A percentile compares a stretch with the other conserved stretches of the same genome.
These are phyloP conservation scores for Pao palembangensis DNA, from an alignment of 2,113 vertebrate genomes.

Conservation along the genomic window DNA sequence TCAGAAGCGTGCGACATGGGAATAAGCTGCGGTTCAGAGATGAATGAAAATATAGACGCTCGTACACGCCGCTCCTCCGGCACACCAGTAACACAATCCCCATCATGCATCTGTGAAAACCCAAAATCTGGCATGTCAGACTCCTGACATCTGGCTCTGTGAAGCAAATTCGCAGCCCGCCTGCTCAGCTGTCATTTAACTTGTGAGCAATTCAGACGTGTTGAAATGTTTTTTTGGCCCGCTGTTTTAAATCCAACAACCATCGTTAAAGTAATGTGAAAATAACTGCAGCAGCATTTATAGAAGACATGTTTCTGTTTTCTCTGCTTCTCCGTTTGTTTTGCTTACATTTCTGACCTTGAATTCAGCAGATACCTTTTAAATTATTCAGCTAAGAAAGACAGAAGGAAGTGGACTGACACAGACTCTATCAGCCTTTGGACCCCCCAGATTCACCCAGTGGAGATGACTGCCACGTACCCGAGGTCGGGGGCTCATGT, in stretches of 20 bases:
- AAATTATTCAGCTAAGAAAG: slow-evolving; percentile 73
- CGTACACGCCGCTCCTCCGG: slow-evolving; percentile 11
- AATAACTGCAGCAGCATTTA: slow-evolving; percentile 31
- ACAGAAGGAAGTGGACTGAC: slow-evolving; percentile 49
- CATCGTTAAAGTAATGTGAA: slow-evolving; percentile 43
- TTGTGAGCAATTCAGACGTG: slow-evolving; percentile 66
- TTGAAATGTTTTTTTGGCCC: slow-evolving; percentile 41
- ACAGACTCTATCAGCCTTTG: slow-evolving; percentile 67
- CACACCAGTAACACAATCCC: slow-evolving; percentile 28
- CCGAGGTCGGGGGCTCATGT: slow-evolving; percentile 68
- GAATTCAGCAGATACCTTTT: slow-evolving; percentile 51
- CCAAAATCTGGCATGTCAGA: slow-evolving; percentile 46
- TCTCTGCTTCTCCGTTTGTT: slow-evolving; percentile 24
- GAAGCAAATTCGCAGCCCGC: slow-evolving; percentile 59
- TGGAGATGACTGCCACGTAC: slow-evolving; percentile 36
- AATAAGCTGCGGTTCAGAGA: too few relatives aligned
- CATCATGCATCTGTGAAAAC: slow-evolving; percentile 45
- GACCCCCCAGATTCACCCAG: slow-evolving; percentile 47
- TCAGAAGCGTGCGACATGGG: too few relatives aligned
- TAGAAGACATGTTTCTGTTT: neutral
- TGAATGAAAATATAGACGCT: neutral
- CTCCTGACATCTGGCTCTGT: slow-evolving; percentile 70
- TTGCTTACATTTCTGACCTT: slow-evolving; percentile 34
- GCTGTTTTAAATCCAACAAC: slow-evolving; percentile 57
- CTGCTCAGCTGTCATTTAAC: slow-evolving; percentile 67